Evolutionary conservation across 2,888 invertebrate species (phyloP).

Genomic region (Euphydryas editha): DNA sequence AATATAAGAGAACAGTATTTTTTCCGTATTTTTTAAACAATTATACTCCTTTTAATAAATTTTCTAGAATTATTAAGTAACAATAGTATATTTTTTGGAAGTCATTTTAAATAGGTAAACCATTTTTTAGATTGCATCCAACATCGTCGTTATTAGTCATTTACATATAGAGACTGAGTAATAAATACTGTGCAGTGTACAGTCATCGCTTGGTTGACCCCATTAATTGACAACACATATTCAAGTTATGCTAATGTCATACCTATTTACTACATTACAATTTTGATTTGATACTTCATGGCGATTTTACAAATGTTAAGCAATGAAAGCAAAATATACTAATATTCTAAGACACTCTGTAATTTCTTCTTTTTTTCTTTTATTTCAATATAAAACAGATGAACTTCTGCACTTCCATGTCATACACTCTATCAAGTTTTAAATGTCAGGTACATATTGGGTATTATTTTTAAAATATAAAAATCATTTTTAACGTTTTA

Average conservation of each 20-base stretch:
- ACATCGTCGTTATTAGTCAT: slow-evolving; percentile 13
- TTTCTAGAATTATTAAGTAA: no score
- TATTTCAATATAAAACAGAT: no score
- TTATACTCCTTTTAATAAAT: no score
- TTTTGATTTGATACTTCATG: slow-evolving; percentile 4
- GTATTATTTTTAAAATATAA: neutral
- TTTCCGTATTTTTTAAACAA: no score
- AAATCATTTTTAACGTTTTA: no score
- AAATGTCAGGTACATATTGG: no score
- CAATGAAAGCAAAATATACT: neutral
- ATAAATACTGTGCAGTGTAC: slow-evolving; percentile 7
- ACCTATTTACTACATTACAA: neutral
- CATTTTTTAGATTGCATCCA: slow-evolving; percentile 11
- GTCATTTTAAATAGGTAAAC: slow-evolving; percentile 18
- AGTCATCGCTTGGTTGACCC: slow-evolving; percentile 13
- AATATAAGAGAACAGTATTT: no score
- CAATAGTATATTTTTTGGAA: neutral
- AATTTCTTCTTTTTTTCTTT: no score
- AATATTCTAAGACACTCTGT: no score
- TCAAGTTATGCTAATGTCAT: slow-evolving; percentile 8
- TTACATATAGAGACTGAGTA: slow-evolving; percentile 17
- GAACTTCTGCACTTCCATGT: no score
- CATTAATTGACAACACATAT: slow-evolving; percentile 1
- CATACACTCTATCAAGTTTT: no score
- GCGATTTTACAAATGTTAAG: neutral